Evolutionary conservation across 1,140 invertebrate species (phyloP).

Genomic region (Pristionchus pacificus): DNA sequence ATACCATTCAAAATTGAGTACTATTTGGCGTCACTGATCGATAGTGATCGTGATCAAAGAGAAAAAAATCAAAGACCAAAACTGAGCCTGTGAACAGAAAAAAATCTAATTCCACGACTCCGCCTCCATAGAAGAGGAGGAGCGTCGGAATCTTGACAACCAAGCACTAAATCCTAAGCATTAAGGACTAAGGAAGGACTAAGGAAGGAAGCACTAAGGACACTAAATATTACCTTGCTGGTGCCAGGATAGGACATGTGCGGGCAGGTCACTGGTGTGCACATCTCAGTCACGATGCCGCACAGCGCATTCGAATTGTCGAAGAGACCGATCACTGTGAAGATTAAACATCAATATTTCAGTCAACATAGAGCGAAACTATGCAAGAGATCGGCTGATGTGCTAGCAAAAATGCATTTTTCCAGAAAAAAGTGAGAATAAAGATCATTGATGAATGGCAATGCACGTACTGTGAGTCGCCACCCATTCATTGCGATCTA

Average conservation of each 20-base stretch:
- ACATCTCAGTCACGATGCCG: conserved; percentile 48
- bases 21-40: too few species aligned
- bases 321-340: conserved; percentile 46
- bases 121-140: not conserved
- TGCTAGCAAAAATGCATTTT: conserved; percentile 3
- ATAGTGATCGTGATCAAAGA: too few species aligned
- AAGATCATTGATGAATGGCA: not conserved
- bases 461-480: conserved; percentile 48
- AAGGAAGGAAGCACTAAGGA: not conserved
- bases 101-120: conserved; percentile 1
- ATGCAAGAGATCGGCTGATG: not conserved
- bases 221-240: not conserved
- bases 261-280: conserved; percentile 43
- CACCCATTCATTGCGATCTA: conserved; percentile 52
- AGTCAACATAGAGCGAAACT: not conserved
- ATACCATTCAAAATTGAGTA: too few species aligned
- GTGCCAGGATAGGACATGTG: conserved; percentile 48
- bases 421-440: not conserved
- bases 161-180: not conserved
- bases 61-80: too few species aligned
- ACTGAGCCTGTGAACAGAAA: too few species aligned
- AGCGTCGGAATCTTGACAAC: not conserved
- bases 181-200: not conserved
- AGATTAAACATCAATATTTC: conserved; percentile 25
- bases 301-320: conserved; percentile 55